Evolutionary conservation across 2,888 invertebrate species (phyloP).

Genomic region (Muscina levida): DNA sequence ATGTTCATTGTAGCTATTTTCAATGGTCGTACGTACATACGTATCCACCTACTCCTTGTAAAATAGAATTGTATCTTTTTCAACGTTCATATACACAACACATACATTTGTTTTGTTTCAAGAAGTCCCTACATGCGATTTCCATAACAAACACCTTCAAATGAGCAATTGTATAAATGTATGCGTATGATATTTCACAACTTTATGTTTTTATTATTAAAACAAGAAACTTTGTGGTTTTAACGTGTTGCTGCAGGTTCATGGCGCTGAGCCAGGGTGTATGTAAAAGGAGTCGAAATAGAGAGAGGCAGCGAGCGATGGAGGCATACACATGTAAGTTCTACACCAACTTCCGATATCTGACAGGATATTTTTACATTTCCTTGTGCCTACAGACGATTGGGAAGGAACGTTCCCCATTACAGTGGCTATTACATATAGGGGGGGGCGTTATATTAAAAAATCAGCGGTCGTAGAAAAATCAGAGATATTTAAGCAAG

Average conservation of each 20-base stretch:
- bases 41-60: too few relatives aligned
- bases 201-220: slow-evolving; percentile 38
- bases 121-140: slow-evolving; percentile 10
- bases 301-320: not conserved
- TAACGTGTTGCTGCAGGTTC: slow-evolving; percentile 32
- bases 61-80: too few relatives aligned
- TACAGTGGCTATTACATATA: too few relatives aligned
- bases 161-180: slow-evolving; percentile 24
- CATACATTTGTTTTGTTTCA: too few relatives aligned
- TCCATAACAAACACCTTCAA: slow-evolving; percentile 43
- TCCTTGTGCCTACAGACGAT: slow-evolving; percentile 34
- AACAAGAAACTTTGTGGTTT: slow-evolving; percentile 48
- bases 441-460: too few relatives aligned
- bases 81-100: too few relatives aligned
- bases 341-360: slow-evolving; percentile 62
- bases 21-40: too few relatives aligned
- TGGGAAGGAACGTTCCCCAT: not conserved
- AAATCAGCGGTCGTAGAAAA: too few relatives aligned
- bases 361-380: slow-evolving; percentile 61
- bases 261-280: too few relatives aligned
- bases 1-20: slow-evolving; percentile 35
- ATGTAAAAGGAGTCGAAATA: too few relatives aligned
- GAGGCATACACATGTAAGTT: slow-evolving; percentile 43
- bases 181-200: slow-evolving; percentile 39
- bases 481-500: not conserved